A percentile compares a stretch with the other conserved stretches of the same genome.
Conservation (phyloP, 2,113 vertebrate genomes). For the Penelope pileata region DNA sequence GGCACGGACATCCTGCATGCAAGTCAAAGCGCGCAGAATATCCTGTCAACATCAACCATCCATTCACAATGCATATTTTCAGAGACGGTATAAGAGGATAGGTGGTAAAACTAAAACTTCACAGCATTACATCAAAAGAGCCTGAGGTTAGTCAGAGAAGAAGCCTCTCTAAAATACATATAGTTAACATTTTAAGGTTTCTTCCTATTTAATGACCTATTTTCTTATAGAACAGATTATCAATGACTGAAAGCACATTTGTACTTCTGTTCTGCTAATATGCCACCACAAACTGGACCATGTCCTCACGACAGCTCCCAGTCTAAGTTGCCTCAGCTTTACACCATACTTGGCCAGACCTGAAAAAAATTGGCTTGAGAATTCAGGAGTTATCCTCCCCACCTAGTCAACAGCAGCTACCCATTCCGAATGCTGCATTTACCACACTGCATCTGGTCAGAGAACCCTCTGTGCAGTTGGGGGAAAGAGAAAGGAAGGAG, state of each 20-base stretch:
- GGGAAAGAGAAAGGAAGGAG: too few relatives aligned
- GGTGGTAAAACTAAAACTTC: not conserved
- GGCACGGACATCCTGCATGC: not conserved
- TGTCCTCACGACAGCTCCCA: not conserved
- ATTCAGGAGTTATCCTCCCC: not conserved
- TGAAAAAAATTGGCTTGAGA: not conserved
- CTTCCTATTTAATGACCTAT: not conserved
- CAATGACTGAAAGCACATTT: not conserved
- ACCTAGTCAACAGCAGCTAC: not conserved
- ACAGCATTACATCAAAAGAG: not conserved
- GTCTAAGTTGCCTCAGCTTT: not conserved
- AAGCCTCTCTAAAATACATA: not conserved
- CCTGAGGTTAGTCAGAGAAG: not conserved
- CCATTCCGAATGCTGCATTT: not conserved
- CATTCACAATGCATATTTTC: not conserved
- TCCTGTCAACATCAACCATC: not conserved
- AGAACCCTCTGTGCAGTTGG: not conserved
- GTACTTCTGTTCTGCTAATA: not conserved
- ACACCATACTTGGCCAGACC: not conserved
- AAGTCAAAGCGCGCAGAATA: not conserved
- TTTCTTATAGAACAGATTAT: not conserved
- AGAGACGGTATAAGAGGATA: not conserved
- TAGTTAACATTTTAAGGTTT: not conserved
- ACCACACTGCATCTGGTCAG: fast-evolving
- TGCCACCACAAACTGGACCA: too few relatives aligned